Evolutionary conservation across 1,140 invertebrate genomes (phyloP).

Genomic region (Diprion similis): DNA sequence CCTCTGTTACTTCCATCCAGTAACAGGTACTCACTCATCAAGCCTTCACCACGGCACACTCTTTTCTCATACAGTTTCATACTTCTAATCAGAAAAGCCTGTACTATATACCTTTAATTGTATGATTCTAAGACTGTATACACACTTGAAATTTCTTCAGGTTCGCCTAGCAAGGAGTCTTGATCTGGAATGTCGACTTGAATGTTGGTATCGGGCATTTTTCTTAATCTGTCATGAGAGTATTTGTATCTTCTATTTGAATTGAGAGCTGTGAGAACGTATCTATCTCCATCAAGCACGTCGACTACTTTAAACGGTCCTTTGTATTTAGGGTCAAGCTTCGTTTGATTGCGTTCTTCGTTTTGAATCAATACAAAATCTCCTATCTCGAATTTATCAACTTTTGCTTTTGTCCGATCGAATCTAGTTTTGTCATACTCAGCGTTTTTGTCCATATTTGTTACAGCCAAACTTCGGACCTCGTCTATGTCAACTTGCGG

Average conservation of each 20-base stretch:
- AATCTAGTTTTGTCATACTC: neutral
- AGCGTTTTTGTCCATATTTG: neutral
- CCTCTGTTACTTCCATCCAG: too few relatives aligned
- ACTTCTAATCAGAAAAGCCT: too few relatives aligned
- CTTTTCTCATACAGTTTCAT: too few relatives aligned
- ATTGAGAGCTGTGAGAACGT: neutral
- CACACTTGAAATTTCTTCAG: too few relatives aligned
- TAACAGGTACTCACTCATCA: too few relatives aligned
- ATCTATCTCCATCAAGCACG: neutral
- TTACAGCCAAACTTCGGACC: neutral
- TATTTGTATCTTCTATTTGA: neutral
- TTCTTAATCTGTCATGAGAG: neutral
- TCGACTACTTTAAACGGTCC: too few relatives aligned
- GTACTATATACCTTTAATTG: too few relatives aligned
- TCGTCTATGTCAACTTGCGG: neutral
- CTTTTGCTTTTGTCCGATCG: neutral
- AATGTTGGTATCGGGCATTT: neutral
- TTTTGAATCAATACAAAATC: neutral
- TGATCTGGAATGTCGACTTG: neutral
- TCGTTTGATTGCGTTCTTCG: neutral
- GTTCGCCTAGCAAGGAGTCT: neutral
- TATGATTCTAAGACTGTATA: neutral
- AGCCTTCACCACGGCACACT: too few relatives aligned
- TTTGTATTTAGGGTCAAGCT: too few relatives aligned
- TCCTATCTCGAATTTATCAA: neutral